Percentiles rank a stretch among this genome's conserved stretches.
Conservation (phyloP, 1,140 invertebrate species). For the Laupala kohalensis region DNA sequence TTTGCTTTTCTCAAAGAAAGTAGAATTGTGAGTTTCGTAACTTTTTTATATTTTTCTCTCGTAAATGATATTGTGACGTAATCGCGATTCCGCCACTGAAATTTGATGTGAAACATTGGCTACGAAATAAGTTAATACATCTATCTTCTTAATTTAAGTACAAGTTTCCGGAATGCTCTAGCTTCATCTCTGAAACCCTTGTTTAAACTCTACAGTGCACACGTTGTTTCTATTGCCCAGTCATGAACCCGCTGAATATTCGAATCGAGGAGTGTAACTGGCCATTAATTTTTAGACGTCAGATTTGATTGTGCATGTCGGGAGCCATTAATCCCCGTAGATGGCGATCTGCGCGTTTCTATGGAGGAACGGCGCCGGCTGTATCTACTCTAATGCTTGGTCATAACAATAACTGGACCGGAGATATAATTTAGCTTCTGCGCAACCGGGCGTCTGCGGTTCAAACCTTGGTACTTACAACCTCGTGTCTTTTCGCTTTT, state of each 20-base stretch:
- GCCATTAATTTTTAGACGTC: neutral
- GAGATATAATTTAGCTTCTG: neutral
- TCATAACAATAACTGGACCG: neutral
- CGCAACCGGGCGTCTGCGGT: neutral
- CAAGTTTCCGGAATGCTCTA: no score
- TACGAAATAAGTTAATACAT: no score
- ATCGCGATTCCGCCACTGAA: no score
- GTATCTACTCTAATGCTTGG: neutral
- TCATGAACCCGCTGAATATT: neutral
- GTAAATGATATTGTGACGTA: no score
- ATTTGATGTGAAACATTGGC: no score
- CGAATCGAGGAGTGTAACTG: neutral
- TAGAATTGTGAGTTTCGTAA: no score
- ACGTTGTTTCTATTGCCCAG: neutral
- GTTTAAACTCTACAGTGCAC: neutral
- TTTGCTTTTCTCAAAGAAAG: no score
- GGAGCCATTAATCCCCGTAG: neutral
- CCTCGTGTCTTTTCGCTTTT: no score
- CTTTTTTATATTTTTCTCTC: no score
- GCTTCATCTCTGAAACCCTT: no score
- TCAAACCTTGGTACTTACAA: no score
- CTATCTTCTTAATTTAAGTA: no score
- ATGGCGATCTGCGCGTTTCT: neutral
- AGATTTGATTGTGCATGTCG: neutral
- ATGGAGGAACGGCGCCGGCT: neutral